Evolutionary conservation across 64 coral and sea anemone genomes (phyloP).

Genomic region (Stylophora pistillata): DNA sequence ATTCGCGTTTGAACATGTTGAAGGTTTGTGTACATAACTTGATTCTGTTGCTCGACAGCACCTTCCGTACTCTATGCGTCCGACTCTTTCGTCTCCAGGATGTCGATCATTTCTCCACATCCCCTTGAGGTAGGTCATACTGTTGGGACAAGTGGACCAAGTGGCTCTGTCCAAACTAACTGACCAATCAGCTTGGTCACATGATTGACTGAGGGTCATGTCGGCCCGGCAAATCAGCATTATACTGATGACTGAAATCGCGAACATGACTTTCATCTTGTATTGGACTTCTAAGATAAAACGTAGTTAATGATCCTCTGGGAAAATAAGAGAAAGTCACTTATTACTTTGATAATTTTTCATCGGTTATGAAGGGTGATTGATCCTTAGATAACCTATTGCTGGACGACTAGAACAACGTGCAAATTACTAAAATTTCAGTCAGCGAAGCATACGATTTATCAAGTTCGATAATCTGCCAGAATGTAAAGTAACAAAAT

Average conservation of each 20-base stretch:
- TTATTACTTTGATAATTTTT: too few species aligned
- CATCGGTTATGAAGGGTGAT: too few species aligned
- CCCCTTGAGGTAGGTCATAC: not conserved
- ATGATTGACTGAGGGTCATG: not conserved
- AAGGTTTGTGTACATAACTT: not conserved
- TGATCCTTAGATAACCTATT: too few species aligned
- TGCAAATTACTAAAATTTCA: too few species aligned
- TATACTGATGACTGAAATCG: not conserved
- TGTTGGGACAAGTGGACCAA: not conserved
- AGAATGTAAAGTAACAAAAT: too few species aligned
- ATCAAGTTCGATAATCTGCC: too few species aligned
- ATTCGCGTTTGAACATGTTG: constrained; percentile 13
- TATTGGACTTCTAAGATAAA: too few species aligned
- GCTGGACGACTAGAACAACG: too few species aligned
- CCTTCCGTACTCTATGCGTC: constrained; percentile 7
- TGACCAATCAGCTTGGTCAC: not conserved
- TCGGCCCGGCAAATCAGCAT: constrained; percentile 5
- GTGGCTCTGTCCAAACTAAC: constrained; percentile 1
- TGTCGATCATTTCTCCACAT: not conserved
- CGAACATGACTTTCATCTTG: not conserved
- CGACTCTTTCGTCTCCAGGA: not conserved
- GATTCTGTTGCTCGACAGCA: not conserved
- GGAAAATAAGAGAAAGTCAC: too few species aligned
- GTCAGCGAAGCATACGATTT: too few species aligned
- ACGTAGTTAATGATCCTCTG: too few species aligned